Percentiles rank a stretch among this genome's conserved stretches.
Conservation (phyloP, 2,888 invertebrate genomes). For the Euproctis similis region DNA sequence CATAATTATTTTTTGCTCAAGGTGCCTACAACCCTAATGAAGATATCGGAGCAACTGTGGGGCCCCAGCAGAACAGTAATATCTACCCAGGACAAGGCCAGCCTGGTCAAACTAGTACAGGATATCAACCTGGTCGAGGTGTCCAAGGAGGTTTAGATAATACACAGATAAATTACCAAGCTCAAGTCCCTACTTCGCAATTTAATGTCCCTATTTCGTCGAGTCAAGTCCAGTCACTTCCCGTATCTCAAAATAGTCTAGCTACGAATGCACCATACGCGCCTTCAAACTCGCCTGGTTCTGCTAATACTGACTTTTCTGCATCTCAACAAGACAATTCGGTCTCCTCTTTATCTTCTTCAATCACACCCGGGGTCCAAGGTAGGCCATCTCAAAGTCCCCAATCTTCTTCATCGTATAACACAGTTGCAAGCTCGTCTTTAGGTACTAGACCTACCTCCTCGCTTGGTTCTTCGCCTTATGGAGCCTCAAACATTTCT, state of each 20-base stretch:
- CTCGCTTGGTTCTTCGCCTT: not conserved
- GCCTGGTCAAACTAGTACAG: slow-evolving; percentile 5
- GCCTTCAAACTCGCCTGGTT: slow-evolving; percentile 8
- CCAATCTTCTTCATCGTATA: slow-evolving; percentile 5
- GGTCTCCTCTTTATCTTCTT: slow-evolving; percentile 4
- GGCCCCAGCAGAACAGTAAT: slow-evolving; percentile 28
- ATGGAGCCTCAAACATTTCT: not conserved
- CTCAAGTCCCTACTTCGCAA: slow-evolving; percentile 2
- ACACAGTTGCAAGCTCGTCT: not conserved
- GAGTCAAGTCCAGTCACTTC: too few relatives aligned
- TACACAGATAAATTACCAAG: not conserved
- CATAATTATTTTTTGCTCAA: slow-evolving; percentile 24
- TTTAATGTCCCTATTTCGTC: not conserved
- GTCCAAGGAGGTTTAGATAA: not conserved
- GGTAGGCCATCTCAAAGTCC: slow-evolving; percentile 5
- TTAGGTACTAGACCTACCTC: not conserved
- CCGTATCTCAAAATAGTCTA: slow-evolving; percentile 1
- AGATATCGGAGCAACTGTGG: slow-evolving; percentile 23
- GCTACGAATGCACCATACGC: slow-evolving; percentile 1
- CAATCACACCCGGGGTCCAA: slow-evolving; percentile 8
- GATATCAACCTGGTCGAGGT: slow-evolving; percentile 2
- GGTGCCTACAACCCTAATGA: slow-evolving; percentile 64
- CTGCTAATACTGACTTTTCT: slow-evolving; percentile 2
- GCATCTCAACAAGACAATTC: slow-evolving; percentile 8
- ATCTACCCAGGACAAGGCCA: slow-evolving; percentile 16